These are phyloP conservation scores for Setipinna tenuifilis DNA, from an alignment of 2,797 vertebrate genomes.

Conservation along the genomic window DNA sequence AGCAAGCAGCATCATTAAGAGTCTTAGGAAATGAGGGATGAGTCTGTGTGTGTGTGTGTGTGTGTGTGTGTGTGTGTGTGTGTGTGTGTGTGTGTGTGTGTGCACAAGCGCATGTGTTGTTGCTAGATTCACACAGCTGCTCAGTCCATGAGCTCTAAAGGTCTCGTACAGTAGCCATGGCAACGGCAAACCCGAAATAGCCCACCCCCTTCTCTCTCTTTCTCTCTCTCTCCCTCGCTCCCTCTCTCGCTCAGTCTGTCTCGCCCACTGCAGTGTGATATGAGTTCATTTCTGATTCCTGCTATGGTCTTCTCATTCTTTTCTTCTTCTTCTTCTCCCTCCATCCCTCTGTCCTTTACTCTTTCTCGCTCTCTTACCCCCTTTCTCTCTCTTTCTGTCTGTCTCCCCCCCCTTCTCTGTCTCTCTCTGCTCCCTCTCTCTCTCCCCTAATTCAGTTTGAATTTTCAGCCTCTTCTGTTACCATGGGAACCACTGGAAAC, in stretches of 20 bases:
- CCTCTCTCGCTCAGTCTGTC: constrained; percentile 32
- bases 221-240: constrained; percentile 27
- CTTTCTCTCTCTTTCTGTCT: constrained; percentile 36
- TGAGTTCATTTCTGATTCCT: constrained; percentile 19
- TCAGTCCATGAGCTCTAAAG: constrained; percentile 75
- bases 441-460: constrained; percentile 42
- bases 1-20: constrained; percentile 10
- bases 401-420: constrained; percentile 18
- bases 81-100: not conserved
- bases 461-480: constrained; percentile 49
- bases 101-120: not conserved
- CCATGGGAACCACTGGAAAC: constrained; percentile 55
- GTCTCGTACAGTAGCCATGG: constrained; percentile 83
- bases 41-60: not conserved
- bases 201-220: constrained; percentile 53
- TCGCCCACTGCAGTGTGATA: constrained; percentile 36
- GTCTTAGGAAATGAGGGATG: constrained; percentile 9
- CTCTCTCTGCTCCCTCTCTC: constrained; percentile 29
- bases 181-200: constrained; percentile 81
- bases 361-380: constrained; percentile 34
- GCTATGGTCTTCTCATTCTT: constrained; percentile 50
- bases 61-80: not conserved
- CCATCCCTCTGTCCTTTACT: constrained; percentile 39
- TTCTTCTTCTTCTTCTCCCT: constrained; percentile 34
- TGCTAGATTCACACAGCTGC: constrained; percentile 64